Base-by-base conservation (phyloP, 1,140 invertebrate genomes). In the Papilio aristodemus region DNA sequence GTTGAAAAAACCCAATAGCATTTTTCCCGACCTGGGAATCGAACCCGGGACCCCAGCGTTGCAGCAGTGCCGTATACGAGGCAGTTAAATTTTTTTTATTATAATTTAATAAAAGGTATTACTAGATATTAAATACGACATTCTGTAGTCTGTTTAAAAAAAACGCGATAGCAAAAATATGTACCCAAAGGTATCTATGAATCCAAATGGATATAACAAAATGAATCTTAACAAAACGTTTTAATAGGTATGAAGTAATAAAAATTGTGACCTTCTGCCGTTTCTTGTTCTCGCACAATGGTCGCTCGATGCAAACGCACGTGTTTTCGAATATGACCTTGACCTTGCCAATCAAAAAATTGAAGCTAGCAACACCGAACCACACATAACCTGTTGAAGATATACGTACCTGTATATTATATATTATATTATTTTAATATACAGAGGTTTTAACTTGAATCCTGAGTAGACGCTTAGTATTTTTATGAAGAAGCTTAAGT, bases 191-290 rank as follows among this genome's bases (percentile, higher is more conserved):
- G n/a, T n/a, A n/a, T 17, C 19, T 9, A 54, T 54, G 3, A 25
- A 54, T 22, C 11, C 4, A 43, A 17, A 43, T 32, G 2, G 6
- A 32, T 32, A 6, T 32, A 32, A 32, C n/a, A 14, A 8, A 6
- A 17, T 41, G 10, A 19, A 19, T 1, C 6, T 54, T 54, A 54
- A 4, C 19, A 11, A 54, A 54, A 54, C 11, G 17, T 25, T 11
- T 54, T 54, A n/a, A n/a, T 22, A 54, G 22, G 14, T 43, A 43
- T 14, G 1, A 14, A 43, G 0, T 19, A 54, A 50, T 11, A 71
- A 71, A 64, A 54, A 19, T 13, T n/a, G 4, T 39, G 70, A 64
- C 70, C 70, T 71, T 71, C 39, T 68, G 46, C 57, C 58, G 62
- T 68, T 71, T 71, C 19, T 54, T 54, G 46, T 54, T 54, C 22